Evolutionary conservation across 1,140 invertebrate genomes (phyloP).

Genomic region (Anastrepha obliqua): DNA sequence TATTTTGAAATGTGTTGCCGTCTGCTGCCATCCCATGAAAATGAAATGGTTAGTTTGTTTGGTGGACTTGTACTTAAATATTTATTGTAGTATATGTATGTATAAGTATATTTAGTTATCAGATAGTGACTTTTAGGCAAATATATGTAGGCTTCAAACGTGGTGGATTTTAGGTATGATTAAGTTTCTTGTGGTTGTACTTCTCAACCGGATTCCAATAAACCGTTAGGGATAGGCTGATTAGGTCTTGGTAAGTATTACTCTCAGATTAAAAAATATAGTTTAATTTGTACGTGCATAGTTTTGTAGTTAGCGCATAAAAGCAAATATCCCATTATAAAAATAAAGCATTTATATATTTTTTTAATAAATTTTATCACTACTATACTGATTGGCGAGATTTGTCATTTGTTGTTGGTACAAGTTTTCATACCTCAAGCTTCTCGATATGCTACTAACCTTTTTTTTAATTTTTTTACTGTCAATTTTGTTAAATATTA

Average conservation of each 20-base stretch:
- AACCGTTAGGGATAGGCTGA: background rate
- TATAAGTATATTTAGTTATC: background rate
- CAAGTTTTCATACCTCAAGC: too few species aligned
- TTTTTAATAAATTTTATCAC: background rate
- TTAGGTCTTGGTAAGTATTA: background rate
- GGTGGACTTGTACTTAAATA: background rate
- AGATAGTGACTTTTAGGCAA: background rate
- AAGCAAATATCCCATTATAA: slow-evolving; percentile 47
- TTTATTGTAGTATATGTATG: background rate
- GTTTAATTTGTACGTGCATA: slow-evolving; percentile 36
- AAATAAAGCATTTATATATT: slow-evolving; percentile 46
- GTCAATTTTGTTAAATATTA: too few species aligned
- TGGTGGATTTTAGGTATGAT: background rate
- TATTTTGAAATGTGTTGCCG: slow-evolving; percentile 44
- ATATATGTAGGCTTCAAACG: background rate
- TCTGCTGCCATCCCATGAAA: slow-evolving; percentile 40
- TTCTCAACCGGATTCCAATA: background rate
- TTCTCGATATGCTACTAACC: too few species aligned
- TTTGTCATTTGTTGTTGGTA: too few species aligned
- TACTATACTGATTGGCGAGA: background rate
- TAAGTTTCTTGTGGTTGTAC: background rate
- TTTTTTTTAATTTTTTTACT: too few species aligned
- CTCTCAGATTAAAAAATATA: slow-evolving; percentile 26
- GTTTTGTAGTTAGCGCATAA: slow-evolving; percentile 43
- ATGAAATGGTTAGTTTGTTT: background rate